phyloP scores from a whole-genome alignment of 2,888 invertebrate species.

The Aleiodes leptofemur region DNA sequence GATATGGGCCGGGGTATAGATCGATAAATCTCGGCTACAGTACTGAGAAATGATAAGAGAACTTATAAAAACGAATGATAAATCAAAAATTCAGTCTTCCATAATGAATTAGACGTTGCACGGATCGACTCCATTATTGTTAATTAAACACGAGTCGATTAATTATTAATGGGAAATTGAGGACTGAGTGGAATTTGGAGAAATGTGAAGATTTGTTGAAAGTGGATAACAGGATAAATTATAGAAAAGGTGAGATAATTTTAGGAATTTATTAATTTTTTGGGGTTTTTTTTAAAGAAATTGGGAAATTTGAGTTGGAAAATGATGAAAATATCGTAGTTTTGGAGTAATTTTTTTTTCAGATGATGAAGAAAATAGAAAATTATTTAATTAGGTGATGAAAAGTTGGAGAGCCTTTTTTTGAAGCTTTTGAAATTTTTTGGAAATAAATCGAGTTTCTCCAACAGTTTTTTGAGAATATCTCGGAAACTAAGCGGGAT shows the following conservation, averaged over 20 bases:
- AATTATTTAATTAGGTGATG: too few species aligned
- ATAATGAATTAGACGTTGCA: background rate
- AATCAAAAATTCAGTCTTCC: background rate
- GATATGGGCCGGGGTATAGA: background rate
- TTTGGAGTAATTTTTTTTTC: too few species aligned
- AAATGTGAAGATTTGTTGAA: background rate
- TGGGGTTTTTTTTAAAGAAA: background rate
- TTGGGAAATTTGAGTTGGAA: too few species aligned
- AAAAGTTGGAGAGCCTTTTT: too few species aligned
- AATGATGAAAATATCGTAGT: too few species aligned
- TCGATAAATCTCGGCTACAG: slow-evolving; percentile 10
- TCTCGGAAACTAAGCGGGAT: too few species aligned
- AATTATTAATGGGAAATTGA: background rate
- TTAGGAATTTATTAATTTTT: background rate
- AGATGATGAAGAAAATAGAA: too few species aligned
- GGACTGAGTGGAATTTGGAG: background rate
- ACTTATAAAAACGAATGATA: slow-evolving; percentile 12
- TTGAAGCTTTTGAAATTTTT: too few species aligned
- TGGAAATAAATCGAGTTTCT: too few species aligned
- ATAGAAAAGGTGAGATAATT: background rate
- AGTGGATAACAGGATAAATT: background rate
- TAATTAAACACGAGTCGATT: background rate
- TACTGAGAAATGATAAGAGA: slow-evolving; percentile 23
- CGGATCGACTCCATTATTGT: slow-evolving; percentile 1
- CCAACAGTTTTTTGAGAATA: too few species aligned